Conservation (phyloP, 2,888 invertebrate genomes). For the Dasysyrphus tricinctus region DNA sequence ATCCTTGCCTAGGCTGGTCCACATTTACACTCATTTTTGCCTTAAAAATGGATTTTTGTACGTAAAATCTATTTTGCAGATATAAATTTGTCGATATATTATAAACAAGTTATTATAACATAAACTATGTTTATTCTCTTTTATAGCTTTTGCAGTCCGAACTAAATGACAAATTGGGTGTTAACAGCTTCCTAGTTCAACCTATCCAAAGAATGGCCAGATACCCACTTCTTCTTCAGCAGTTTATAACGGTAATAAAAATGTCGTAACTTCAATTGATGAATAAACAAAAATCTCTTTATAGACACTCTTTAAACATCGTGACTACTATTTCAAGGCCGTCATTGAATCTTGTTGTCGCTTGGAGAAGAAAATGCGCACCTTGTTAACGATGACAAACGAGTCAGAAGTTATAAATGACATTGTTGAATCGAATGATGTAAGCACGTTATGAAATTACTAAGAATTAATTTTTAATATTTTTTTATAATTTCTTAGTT, state of each 20-base stretch:
- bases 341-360: conserved; percentile 82
- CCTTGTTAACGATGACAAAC: conserved; percentile 81
- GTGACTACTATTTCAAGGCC: conserved; percentile 81
- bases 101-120: too few species aligned
- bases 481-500: conserved; percentile 78
- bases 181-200: conserved; percentile 83
- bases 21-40: too few species aligned
- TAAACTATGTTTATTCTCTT: not conserved
- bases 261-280: not conserved
- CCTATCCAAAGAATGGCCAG: conserved; percentile 83
- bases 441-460: conserved; percentile 60
- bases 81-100: too few species aligned
- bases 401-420: conserved; percentile 83
- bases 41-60: too few species aligned
- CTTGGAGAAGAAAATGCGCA: conserved; percentile 81
- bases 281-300: not conserved
- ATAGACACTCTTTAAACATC: conserved; percentile 81
- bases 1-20: too few species aligned
- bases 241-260: conserved; percentile 80
- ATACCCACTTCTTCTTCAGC: conserved; percentile 81
- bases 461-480: not conserved
- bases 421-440: conserved; percentile 82
- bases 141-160: conserved; percentile 81
- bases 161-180: conserved; percentile 82
- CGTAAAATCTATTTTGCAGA: too few species aligned